Base-by-base conservation (phyloP, 2,113 vertebrate species). In the Cnemophilus loriae region DNA sequence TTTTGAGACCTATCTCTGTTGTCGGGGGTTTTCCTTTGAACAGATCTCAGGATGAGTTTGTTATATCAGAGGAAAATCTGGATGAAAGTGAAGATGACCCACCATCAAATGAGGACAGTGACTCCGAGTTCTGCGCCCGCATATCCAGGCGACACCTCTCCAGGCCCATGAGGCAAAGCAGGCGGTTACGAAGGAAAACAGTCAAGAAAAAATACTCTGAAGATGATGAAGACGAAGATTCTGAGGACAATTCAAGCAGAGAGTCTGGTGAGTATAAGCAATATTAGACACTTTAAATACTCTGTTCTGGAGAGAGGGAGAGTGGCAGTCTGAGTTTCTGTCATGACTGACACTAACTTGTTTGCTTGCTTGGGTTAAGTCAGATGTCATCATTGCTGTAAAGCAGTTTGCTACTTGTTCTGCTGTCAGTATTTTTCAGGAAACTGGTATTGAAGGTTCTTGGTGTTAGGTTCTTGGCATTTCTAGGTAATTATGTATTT, bases 31-130 rank as follows among this genome's bases (percentile, higher is more conserved):
- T 74, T 39, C 42, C n/a, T 70, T 27, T 49, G 24, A 26, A 33
- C 87, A 99, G 99, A 87, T 99, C 99, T 64, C 99, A 99, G 92
- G 99, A 99, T 8, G 99, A 99, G 73, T 99, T 99, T 84, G 98
- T 98, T 28, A 98, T 98, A 5, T 99, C 99, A 2, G 99, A 98
- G n/a, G 98, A 98, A 10, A 99, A 98, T 47, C 92, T 96, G 47
- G 99, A 98, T 15, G 99, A 99, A 65, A 99, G 97, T 3, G 99
- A 97, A 81, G 99, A 85, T 63, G 99, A 98, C 15, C 98, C 56
- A 60, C 97, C 98, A 0, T 99, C 98, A 9, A 98, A 98, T 0
- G 98, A 98, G 2, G 99, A 98, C 93, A 99, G 98, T 1, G 99
- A 99, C 12, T 97, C 97, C 0, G 98, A 98, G 50, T 98, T 98